Conservation (phyloP, 2,797 vertebrate genomes). For the Natrix natrix region DNA sequence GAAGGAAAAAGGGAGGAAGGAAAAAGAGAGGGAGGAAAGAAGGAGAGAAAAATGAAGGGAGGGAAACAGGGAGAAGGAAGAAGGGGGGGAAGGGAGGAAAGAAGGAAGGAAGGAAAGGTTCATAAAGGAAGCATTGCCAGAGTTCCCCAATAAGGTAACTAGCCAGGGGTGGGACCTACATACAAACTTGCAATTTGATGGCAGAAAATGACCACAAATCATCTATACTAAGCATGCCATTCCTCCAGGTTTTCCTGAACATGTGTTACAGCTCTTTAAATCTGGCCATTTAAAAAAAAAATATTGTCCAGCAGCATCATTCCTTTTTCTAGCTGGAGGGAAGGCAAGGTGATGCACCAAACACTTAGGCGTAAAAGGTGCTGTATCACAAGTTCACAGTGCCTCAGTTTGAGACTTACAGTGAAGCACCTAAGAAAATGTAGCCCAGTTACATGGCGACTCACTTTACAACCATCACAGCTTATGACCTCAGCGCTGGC, state of each 20-base stretch:
- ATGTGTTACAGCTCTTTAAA: not conserved
- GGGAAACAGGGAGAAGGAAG: not conserved
- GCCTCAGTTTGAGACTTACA: not conserved
- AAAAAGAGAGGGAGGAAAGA: no score
- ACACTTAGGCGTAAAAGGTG: not conserved
- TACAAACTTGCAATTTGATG: not conserved
- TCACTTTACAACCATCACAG: not conserved
- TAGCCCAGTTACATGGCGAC: not conserved
- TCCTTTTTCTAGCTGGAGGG: not conserved
- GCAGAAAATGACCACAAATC: not conserved
- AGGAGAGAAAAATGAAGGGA: not conserved
- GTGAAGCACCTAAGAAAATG: not conserved
- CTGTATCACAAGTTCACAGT: not conserved
- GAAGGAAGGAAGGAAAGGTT: not conserved
- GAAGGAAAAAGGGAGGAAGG: no score
- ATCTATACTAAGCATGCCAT: not conserved
- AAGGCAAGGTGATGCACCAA: not conserved
- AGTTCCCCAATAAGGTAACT: not conserved
- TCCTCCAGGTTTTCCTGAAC: not conserved
- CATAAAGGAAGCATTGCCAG: not conserved
- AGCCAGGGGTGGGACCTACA: not conserved
- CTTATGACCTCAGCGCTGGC: not conserved
- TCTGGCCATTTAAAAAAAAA: not conserved
- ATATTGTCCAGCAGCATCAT: not conserved
- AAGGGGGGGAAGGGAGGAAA: no score